Evolutionary conservation across 2,113 vertebrate species (phyloP), one percentile per base, ranked within the genome.

Genomic region (Pelmatolapia mariae): DNA sequence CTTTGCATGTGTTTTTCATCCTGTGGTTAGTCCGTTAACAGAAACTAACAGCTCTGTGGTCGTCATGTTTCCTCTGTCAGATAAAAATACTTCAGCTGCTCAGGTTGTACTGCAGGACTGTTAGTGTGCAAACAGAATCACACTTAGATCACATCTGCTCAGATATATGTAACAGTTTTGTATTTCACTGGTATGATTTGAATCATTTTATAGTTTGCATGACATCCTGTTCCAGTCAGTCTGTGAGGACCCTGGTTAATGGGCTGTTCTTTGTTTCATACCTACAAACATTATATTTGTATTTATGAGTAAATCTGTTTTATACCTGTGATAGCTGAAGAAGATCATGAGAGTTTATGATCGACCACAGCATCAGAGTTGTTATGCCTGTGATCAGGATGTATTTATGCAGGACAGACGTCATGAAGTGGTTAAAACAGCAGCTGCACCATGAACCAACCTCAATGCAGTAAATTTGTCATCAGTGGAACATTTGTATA

Each of bases 311-410:
- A 57, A 57, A 57, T 2, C 12, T 29, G 7, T 57, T 29, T 57
- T 1, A 57, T 0, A 0, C 54, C 0, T 57, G 24, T 29, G 24
- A 26, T 1, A 16, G 56, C 54, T 57, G 0, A 57, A 57, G 24
- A 57, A 57, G 24, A 8, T 26, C 22, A 24, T 0, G 0, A 24
- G 54, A 26, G 12, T 5, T 57, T 29, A 57, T 29, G 54, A 15
- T 29, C 0, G 24, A 1, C 0, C 3, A 26, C 13, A 8, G 7
- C 0, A 57, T 57, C 24, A 1, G n/a, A 54, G 52, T 11, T 11
- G 54, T 1, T 57, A 57, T 57, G 56, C 7, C 3, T 57, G 56
- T 29, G 0, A 29, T 57, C 56, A 29, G 24, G 24, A 57, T 57
- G 24, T 8, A 0, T 57, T 29, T 57, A 2, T 57, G 13, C 56